These are phyloP conservation scores for Alcis repandata DNA, from an alignment of 2,888 invertebrate species.

Conservation along the genomic window DNA sequence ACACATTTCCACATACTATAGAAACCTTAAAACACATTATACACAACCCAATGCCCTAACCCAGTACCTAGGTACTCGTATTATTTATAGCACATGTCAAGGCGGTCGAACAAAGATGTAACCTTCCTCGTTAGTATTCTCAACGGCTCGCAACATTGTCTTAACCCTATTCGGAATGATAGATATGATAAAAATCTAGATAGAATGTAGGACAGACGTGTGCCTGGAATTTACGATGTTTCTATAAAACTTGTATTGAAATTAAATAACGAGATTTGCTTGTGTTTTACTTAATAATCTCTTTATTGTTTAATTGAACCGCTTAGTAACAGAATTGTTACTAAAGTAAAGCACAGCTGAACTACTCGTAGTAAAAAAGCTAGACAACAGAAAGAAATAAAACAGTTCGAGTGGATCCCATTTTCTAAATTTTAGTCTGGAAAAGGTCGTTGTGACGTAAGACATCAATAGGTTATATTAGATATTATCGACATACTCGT, in stretches of 20 bases:
- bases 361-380: too few species aligned
- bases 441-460: too few species aligned
- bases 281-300: too few species aligned
- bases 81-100: conserved; percentile 15
- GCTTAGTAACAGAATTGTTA: too few species aligned
- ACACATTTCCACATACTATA: background rate
- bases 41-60: background rate
- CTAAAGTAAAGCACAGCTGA: too few species aligned
- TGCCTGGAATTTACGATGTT: conserved; percentile 23
- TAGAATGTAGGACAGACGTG: conserved; percentile 26
- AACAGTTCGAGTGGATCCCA: too few species aligned
- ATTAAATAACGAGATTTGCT: background rate
- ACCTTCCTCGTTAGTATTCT: conserved; percentile 26
- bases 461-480: too few species aligned
- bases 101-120: conserved; percentile 26
- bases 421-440: too few species aligned
- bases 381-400: too few species aligned
- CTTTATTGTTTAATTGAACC: too few species aligned
- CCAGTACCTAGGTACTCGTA: background rate
- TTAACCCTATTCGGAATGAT: conserved; percentile 30
- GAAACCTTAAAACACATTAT: background rate
- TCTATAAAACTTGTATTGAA: background rate
- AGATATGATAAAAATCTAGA: conserved; percentile 37
- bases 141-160: conserved; percentile 24
- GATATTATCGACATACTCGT: too few species aligned